Evolutionary conservation across 64 coral and sea anemone genomes (phyloP).

Genomic region (Dendronephthya gigantea): DNA sequence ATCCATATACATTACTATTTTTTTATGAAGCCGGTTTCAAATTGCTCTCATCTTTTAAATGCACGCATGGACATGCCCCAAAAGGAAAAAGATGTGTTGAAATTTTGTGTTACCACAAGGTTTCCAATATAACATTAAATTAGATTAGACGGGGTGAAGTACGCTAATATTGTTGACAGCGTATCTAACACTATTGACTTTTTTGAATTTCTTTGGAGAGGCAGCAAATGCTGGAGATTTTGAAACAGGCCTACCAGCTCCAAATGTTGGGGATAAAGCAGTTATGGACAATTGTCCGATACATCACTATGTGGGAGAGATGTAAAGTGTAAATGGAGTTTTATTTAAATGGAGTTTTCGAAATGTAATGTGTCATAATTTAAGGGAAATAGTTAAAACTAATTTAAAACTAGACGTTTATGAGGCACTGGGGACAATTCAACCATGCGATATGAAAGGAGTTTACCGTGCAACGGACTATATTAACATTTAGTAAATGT

Average conservation of each 20-base stretch:
- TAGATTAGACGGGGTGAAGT: conserved; percentile 3
- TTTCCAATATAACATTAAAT: background rate
- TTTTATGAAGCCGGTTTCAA: background rate
- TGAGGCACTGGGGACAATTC: too few species aligned
- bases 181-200: background rate
- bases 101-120: too few species aligned
- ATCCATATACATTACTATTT: background rate
- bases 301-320: background rate
- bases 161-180: conserved; percentile 17
- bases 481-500: too few species aligned
- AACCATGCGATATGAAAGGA: too few species aligned
- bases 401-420: too few species aligned
- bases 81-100: too few species aligned
- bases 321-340: background rate
- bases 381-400: too few species aligned
- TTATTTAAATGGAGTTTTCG: background rate
- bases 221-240: conserved; percentile 11
- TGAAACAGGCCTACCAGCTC: background rate
- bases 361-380: too few species aligned
- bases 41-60: too few species aligned
- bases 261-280: background rate
- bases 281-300: background rate
- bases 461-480: too few species aligned
- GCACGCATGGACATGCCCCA: too few species aligned
- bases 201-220: conserved; percentile 8